Conservation (phyloP, 2,888 invertebrate genomes). For the Sarcophaga variegata region DNA sequence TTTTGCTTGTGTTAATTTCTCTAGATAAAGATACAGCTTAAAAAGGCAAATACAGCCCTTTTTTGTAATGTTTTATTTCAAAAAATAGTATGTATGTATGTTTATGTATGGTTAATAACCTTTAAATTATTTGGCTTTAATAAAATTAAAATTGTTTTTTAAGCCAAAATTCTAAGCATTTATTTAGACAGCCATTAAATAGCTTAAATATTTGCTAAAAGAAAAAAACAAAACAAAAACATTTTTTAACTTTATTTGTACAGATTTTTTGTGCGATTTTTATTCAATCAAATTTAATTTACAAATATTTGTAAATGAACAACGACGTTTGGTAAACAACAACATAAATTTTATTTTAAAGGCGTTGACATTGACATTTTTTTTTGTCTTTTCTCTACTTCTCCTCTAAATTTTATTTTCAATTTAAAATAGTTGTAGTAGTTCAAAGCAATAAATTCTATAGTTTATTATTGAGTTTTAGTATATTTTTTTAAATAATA, state of each 20-base stretch:
- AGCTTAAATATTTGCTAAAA: slow-evolving; percentile 43
- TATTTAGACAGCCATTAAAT: slow-evolving; percentile 8
- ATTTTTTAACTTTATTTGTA: slow-evolving; percentile 12
- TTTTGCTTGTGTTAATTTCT: slow-evolving; percentile 6
- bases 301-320: slow-evolving; percentile 52
- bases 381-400: not conserved
- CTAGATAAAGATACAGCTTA: not conserved
- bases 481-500: too few relatives aligned
- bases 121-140: not conserved
- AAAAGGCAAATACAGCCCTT: not conserved
- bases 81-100: not conserved
- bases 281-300: slow-evolving; percentile 47
- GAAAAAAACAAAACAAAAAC: not conserved
- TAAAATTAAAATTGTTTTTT: not conserved
- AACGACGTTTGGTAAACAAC: not conserved
- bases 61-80: not conserved
- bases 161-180: not conserved
- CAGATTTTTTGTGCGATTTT: slow-evolving; percentile 11
- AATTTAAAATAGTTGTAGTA: not conserved
- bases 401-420: not conserved
- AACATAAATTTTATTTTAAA: slow-evolving; percentile 20
- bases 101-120: not conserved
- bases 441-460: not conserved
- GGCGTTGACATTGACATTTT: slow-evolving; percentile 66
- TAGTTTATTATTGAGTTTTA: not conserved